Percentiles rank a stretch among this genome's conserved stretches.
These are phyloP conservation scores for Caenorhabditis sulstoni DNA, from an alignment of 2,888 invertebrate species.

Conservation along the genomic window DNA sequence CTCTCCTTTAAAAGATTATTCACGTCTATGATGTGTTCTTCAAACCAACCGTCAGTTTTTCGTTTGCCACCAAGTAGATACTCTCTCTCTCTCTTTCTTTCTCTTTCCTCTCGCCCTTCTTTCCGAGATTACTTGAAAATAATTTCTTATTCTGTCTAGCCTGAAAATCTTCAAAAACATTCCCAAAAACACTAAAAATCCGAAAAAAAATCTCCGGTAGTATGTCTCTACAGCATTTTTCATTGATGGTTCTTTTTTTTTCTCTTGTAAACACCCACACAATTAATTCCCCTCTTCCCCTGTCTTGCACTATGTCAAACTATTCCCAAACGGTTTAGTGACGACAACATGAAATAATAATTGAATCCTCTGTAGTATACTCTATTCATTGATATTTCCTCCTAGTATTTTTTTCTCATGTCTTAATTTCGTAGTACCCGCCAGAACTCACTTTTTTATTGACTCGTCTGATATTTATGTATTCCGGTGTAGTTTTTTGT, in stretches of 20 bases:
- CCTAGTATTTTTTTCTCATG: too few relatives aligned
- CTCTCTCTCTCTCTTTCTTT: conserved; percentile 17
- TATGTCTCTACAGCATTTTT: too few relatives aligned
- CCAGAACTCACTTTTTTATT: not conserved
- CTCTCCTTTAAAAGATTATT: conserved; percentile 3
- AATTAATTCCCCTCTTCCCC: too few relatives aligned
- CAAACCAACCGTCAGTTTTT: not conserved
- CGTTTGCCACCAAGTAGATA: conserved; percentile 28
- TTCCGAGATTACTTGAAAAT: not conserved
- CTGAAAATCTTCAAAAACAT: conserved; percentile 8
- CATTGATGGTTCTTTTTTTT: not conserved
- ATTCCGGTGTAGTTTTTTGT: not conserved
- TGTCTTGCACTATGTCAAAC: not conserved
- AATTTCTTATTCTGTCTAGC: too few relatives aligned
- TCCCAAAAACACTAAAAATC: conserved; percentile 5
- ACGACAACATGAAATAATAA: not conserved
- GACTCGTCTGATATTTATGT: not conserved
- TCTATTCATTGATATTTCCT: not conserved
- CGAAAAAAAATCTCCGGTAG: not conserved
- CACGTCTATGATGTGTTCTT: conserved; percentile 40
- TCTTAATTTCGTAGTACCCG: too few relatives aligned
- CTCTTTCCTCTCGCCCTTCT: not conserved
- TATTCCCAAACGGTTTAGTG: not conserved
- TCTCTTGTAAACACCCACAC: not conserved
- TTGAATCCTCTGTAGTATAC: conserved; percentile 9